Percentiles rank a stretch among this genome's conserved stretches.
Evolutionary conservation across 2,888 invertebrate species (phyloP).

Genomic region (Acanthosepion esculentum): DNA sequence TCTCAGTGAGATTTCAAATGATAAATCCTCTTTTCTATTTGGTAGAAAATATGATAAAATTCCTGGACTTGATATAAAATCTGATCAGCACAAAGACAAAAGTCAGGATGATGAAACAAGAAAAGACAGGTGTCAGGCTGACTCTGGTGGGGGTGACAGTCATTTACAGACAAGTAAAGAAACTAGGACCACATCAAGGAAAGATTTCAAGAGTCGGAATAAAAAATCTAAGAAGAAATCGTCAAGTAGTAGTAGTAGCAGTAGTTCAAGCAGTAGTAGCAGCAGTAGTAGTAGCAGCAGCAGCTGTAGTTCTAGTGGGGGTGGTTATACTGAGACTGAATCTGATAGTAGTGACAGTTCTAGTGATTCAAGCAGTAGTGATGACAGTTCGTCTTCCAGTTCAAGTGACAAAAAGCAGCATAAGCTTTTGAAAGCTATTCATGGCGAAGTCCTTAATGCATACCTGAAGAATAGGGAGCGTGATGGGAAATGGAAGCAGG

Average conservation of each 20-base stretch:
- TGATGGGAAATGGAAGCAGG: constrained; percentile 52
- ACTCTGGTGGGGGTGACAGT: constrained; percentile 39
- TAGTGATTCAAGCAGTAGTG: constrained; percentile 58
- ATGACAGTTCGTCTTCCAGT: constrained; percentile 56
- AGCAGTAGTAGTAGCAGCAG: constrained; percentile 48
- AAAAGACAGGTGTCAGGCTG: constrained; percentile 3
- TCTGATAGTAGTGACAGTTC: constrained; percentile 50
- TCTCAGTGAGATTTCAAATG: constrained; percentile 60
- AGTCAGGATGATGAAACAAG: not conserved
- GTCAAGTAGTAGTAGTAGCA: not conserved
- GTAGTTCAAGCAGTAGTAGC: constrained; percentile 49
- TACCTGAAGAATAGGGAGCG: constrained; percentile 50
- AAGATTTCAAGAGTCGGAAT: not conserved
- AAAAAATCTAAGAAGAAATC: constrained; percentile 25
- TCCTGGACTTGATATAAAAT: constrained; percentile 62
- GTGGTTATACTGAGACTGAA: constrained; percentile 49
- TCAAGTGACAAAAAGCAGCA: constrained; percentile 51
- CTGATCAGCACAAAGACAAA: constrained; percentile 50
- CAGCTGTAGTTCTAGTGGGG: constrained; percentile 48
- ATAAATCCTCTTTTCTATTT: constrained; percentile 60
- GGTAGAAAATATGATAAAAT: constrained; percentile 60
- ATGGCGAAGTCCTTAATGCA: constrained; percentile 52
- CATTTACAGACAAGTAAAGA: not conserved
- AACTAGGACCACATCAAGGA: not conserved
- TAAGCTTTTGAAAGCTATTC: constrained; percentile 50